Percentiles rank a stretch among this genome's conserved stretches.
phyloP scores from a whole-genome alignment of 2,113 vertebrate genomes.

The Megaceryle torquata region DNA sequence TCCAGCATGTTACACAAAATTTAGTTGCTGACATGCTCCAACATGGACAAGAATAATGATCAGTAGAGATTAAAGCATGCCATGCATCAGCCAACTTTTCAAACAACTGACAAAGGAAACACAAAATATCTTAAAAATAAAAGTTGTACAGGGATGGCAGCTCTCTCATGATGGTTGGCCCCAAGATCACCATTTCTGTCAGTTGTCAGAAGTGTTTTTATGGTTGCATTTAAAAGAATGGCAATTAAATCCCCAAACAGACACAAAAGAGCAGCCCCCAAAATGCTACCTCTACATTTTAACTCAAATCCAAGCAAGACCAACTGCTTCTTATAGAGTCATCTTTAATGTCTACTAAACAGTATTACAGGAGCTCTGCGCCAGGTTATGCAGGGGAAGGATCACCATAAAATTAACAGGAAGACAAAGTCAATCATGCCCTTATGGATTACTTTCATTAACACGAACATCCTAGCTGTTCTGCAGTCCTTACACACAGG shows the following conservation, averaged over 20 bases:
- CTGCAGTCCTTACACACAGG: not conserved
- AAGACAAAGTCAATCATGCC: not conserved
- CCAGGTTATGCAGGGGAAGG: not conserved
- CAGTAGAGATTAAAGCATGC: constrained; percentile 17
- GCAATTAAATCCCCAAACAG: not conserved
- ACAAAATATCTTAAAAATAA: not conserved
- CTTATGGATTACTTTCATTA: not conserved
- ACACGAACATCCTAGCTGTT: not conserved
- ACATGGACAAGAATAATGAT: constrained; percentile 14
- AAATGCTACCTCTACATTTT: not conserved
- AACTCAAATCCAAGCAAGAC: not conserved
- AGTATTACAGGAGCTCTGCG: not conserved
- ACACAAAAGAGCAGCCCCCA: not conserved
- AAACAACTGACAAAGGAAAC: not conserved
- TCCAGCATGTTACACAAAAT: constrained; percentile 23
- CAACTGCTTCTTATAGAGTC: not conserved
- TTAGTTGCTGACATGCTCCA: constrained; percentile 27
- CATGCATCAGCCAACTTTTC: not conserved
- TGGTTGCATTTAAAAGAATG: not conserved
- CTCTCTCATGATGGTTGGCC: not conserved
- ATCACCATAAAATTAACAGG: not conserved
- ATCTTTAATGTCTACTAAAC: not conserved
- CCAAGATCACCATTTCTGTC: not conserved
- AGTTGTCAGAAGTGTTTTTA: not conserved
- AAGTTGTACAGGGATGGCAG: not conserved